A percentile compares a stretch with the other conserved stretches of the same genome.
Conservation (phyloP, 2,113 vertebrate genomes). For the Phoenicopterus ruber region DNA sequence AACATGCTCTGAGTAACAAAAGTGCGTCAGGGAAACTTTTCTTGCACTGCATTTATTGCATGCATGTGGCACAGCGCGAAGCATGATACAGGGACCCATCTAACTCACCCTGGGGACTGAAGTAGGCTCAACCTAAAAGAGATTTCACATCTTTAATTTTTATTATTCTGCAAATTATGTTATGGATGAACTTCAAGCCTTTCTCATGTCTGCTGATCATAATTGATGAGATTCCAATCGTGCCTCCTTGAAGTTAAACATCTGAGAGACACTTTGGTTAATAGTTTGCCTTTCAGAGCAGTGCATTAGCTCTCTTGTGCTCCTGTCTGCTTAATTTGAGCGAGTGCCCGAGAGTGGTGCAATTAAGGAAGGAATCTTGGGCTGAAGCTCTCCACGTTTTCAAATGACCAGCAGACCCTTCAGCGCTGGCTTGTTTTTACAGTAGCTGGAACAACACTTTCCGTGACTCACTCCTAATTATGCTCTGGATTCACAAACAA, state of each 20-base stretch:
- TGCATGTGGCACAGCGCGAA: neutral
- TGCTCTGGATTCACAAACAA: neutral
- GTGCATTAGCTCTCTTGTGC: slow-evolving; percentile 18
- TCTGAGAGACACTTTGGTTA: slow-evolving; percentile 28
- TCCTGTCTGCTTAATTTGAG: slow-evolving; percentile 32
- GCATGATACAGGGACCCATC: neutral
- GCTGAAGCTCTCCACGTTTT: neutral
- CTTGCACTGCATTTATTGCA: neutral
- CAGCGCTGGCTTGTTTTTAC: neutral
- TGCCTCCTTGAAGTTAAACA: slow-evolving; percentile 36
- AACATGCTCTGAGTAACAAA: neutral
- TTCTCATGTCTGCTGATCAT: neutral
- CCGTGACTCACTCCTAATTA: neutral
- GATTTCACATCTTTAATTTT: neutral
- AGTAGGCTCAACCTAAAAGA: neutral
- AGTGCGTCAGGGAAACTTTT: neutral
- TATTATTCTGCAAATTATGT: neutral
- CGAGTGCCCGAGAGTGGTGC: neutral
- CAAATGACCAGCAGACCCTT: slow-evolving; percentile 36
- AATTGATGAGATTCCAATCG: slow-evolving; percentile 26
- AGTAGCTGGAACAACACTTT: neutral
- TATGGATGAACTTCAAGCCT: neutral
- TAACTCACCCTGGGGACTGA: neutral
- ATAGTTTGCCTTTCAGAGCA: slow-evolving; percentile 18
- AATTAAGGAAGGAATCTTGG: slow-evolving; percentile 39